A percentile compares a stretch with the other conserved stretches of the same genome.
Evolutionary conservation across 2,888 invertebrate genomes (phyloP).

Genomic region (Xestia sexstrigata): DNA sequence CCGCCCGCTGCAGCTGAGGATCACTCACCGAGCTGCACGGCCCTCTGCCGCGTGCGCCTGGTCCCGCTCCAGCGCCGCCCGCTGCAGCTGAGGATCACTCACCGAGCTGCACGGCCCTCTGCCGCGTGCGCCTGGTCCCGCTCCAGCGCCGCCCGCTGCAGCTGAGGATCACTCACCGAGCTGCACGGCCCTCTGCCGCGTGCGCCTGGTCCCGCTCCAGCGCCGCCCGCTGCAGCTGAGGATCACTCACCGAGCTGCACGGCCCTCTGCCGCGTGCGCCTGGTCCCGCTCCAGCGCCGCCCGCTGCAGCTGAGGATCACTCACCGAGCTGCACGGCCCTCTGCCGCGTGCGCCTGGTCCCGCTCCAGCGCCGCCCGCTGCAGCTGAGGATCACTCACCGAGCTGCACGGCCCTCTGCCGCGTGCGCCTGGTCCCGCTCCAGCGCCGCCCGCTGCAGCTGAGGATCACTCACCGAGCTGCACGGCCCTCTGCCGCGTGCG

Average conservation of each 20-base stretch:
- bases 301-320: constrained; percentile 4
- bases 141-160: background rate
- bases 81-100: constrained; percentile 6
- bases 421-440: background rate
- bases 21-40: constrained; percentile 1
- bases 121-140: background rate
- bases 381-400: constrained; percentile 4
- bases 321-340: constrained; percentile 7
- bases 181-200: background rate
- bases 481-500: constrained; percentile 2
- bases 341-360: background rate
- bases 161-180: constrained; percentile 6
- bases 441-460: background rate
- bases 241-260: constrained; percentile 1
- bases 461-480: background rate
- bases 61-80: background rate
- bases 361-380: background rate
- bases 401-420: background rate
- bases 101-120: constrained; percentile 6
- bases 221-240: background rate
- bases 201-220: background rate
- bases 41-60: background rate
- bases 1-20: background rate
- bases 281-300: background rate
- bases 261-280: background rate